Conservation (phyloP, 2,888 invertebrate species). For the Nymphalis urticae region DNA sequence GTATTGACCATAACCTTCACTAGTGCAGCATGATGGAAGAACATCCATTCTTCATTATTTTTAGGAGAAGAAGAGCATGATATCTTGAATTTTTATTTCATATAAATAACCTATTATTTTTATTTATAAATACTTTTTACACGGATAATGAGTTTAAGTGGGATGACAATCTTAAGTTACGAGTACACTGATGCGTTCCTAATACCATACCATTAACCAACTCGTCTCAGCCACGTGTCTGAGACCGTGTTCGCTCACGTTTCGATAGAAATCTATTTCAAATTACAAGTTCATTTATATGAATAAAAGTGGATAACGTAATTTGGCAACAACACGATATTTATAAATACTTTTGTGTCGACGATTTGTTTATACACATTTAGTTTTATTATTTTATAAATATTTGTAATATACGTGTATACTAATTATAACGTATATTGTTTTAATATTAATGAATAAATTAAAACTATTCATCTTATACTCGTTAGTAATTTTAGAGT, state of each 20-base stretch:
- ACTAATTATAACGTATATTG: no score
- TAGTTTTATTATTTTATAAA: not conserved
- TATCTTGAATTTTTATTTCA: no score
- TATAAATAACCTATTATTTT: no score
- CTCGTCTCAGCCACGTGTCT: constrained; percentile 13
- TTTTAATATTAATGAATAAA: no score
- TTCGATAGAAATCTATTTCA: constrained; percentile 15
- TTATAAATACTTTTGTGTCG: constrained; percentile 22
- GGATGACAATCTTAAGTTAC: constrained; percentile 21
- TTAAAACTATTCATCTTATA: no score
- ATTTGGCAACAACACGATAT: constrained; percentile 16
- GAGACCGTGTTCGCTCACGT: constrained; percentile 11
- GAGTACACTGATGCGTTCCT: constrained; percentile 26
- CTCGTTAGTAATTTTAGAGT: no score
- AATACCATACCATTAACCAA: constrained; percentile 25
- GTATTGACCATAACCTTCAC: no score
- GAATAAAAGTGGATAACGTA: constrained; percentile 11
- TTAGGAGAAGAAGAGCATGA: no score
- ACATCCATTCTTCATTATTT: no score
- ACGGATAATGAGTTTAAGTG: not conserved
- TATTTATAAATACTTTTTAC: not conserved
- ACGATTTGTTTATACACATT: constrained; percentile 14
- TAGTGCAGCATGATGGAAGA: no score
- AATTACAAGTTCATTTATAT: not conserved
- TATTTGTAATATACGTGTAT: no score